A percentile compares a stretch with the other conserved stretches of the same genome.
phyloP scores from a whole-genome alignment of 2,113 vertebrate species.

The Calyptomena viridis region DNA sequence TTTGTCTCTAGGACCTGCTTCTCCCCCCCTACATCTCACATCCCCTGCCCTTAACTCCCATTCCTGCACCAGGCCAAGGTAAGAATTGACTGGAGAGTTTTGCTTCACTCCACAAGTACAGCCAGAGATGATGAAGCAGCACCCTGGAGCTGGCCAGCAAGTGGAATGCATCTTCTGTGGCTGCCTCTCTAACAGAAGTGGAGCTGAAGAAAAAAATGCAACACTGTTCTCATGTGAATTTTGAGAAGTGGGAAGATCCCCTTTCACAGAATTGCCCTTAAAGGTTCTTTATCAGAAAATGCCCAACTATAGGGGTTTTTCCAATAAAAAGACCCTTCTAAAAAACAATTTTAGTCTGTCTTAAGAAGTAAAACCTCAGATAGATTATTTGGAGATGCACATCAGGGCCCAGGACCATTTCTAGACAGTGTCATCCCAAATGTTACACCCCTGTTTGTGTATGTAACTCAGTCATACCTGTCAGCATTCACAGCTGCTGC shows the following conservation, averaged over 20 bases:
- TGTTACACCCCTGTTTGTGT: neutral
- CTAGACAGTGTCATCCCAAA: neutral
- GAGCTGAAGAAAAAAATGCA: neutral
- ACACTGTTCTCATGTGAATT: neutral
- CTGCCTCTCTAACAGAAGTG: neutral
- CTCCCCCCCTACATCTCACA: neutral
- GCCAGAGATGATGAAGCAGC: neutral
- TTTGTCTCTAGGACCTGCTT: neutral
- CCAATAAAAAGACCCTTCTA: neutral
- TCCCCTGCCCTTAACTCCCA: neutral
- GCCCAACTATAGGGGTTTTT: fast-evolving
- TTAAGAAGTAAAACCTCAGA: neutral
- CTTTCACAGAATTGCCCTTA: neutral
- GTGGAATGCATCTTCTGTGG: neutral
- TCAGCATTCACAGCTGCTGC: neutral
- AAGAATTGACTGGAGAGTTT: neutral
- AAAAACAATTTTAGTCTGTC: neutral
- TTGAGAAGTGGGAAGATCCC: neutral
- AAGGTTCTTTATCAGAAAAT: neutral
- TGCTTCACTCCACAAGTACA: neutral
- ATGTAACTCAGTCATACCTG: neutral
- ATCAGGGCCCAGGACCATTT: neutral
- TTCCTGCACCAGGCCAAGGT: neutral
- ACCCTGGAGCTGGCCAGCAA: neutral
- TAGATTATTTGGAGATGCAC: neutral